Conservation (phyloP, 1,140 invertebrate species). For the Dufourea novaeangliae region DNA sequence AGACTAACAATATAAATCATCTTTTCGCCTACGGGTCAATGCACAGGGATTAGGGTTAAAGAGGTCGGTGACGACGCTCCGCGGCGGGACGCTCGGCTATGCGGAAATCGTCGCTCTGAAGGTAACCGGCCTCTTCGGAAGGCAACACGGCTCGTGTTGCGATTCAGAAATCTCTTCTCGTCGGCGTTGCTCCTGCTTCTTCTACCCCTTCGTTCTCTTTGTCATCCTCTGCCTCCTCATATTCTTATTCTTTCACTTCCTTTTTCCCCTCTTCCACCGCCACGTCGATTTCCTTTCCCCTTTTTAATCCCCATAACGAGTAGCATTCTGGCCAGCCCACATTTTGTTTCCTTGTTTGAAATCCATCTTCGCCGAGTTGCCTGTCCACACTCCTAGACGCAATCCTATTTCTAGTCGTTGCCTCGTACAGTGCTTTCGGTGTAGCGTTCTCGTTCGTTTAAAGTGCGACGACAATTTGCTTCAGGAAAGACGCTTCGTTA, state of each 20-base stretch:
- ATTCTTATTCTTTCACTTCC: neutral
- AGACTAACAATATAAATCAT: constrained; percentile 77
- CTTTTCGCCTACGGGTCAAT: constrained; percentile 81
- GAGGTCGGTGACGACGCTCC: constrained; percentile 94
- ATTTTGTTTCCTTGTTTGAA: neutral
- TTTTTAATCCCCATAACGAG: constrained; percentile 15
- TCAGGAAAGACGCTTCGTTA: neutral
- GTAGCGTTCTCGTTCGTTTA: constrained; percentile 73
- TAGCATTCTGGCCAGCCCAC: constrained; percentile 16
- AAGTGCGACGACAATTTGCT: constrained; percentile 39
- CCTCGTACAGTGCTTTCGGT: constrained; percentile 78
- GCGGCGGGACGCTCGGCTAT: constrained; percentile 92
- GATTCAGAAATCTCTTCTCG: constrained; percentile 50
- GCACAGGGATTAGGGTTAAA: constrained; percentile 90
- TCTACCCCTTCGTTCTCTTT: too few relatives aligned
- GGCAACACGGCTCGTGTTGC: constrained; percentile 64
- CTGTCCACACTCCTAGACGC: constrained; percentile 34
- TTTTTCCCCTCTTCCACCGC: neutral
- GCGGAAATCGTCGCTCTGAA: constrained; percentile 97
- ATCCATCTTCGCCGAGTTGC: constrained; percentile 10
- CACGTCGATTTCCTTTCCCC: too few relatives aligned
- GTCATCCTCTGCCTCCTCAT: too few relatives aligned
- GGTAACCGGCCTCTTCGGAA: constrained; percentile 84
- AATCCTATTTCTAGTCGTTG: constrained; percentile 62
- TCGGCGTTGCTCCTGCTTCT: constrained; percentile 48